Conservation (phyloP, 2,113 vertebrate genomes). For the Gymnorhina tibicen region DNA sequence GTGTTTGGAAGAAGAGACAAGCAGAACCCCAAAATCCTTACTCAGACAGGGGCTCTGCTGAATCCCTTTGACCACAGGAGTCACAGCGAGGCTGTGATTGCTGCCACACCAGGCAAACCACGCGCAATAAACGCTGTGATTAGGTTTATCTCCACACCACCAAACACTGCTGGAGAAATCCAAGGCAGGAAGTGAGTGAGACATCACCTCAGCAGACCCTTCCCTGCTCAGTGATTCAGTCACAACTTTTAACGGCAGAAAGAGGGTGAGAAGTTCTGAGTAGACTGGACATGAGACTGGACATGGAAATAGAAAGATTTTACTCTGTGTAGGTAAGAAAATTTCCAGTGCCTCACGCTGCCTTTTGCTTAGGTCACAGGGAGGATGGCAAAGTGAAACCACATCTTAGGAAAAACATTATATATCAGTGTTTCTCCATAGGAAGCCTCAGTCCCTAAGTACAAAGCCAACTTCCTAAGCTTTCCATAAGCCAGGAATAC, state of each 20-base stretch:
- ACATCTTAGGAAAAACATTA: rapidly evolving
- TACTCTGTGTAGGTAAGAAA: not conserved
- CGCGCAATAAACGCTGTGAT: not conserved
- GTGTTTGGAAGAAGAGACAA: not conserved
- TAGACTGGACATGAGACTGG: rapidly evolving
- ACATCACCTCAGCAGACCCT: not conserved
- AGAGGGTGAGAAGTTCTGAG: not conserved
- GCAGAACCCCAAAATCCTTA: not conserved
- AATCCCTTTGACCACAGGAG: not conserved
- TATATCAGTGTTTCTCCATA: not conserved
- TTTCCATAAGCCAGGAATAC: not conserved
- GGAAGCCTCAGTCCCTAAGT: not conserved
- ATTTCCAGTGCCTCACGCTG: rapidly evolving
- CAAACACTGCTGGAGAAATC: not conserved
- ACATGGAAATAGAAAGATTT: not conserved
- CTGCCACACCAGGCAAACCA: not conserved
- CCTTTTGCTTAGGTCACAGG: not conserved
- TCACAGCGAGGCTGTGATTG: not conserved
- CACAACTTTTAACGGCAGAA: not conserved
- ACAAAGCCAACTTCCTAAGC: not conserved
- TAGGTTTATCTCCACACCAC: not conserved
- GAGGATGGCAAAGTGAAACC: not conserved
- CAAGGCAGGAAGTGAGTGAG: not conserved
- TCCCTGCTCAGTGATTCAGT: not conserved
- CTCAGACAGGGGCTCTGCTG: rapidly evolving